These are phyloP conservation scores for Motacilla alba DNA, from an alignment of 2,113 vertebrate species.

Conservation along the genomic window DNA sequence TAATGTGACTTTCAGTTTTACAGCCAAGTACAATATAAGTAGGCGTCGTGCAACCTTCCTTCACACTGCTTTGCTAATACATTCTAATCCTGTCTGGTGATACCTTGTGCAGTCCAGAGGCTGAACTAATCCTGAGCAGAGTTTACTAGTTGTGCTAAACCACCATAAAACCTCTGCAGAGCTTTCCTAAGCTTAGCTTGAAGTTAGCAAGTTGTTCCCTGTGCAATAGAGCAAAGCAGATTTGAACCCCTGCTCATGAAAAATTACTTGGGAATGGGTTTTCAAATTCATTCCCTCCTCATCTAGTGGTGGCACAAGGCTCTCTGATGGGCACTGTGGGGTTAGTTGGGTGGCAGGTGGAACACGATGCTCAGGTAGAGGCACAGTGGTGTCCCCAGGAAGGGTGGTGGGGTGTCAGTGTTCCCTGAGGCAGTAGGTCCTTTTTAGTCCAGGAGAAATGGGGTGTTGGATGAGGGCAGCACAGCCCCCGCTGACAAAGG, in stretches of 20 bases:
- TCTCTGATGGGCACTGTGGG: neutral
- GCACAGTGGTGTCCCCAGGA: neutral
- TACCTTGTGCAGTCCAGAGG: neutral
- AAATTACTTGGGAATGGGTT: neutral
- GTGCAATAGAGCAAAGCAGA: neutral
- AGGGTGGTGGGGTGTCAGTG: neutral
- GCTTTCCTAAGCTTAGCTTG: neutral
- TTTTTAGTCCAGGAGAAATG: neutral
- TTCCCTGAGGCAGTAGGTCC: neutral
- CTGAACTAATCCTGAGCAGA: neutral
- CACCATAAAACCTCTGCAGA: neutral
- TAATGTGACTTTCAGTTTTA: neutral
- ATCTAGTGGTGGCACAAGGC: neutral
- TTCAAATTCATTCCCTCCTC: neutral
- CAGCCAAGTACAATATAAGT: slow-evolving; percentile 27
- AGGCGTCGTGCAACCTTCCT: neutral
- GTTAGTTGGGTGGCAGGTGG: neutral
- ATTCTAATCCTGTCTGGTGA: slow-evolving; percentile 20
- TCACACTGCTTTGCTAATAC: neutral
- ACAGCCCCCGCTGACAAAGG: neutral
- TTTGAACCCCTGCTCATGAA: neutral
- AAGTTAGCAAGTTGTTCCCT: neutral
- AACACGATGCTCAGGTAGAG: accelerated
- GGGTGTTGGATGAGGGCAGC: neutral
- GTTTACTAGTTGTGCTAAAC: neutral